Conservation (phyloP, 2,888 invertebrate species). For the Ditula angustiorana region DNA sequence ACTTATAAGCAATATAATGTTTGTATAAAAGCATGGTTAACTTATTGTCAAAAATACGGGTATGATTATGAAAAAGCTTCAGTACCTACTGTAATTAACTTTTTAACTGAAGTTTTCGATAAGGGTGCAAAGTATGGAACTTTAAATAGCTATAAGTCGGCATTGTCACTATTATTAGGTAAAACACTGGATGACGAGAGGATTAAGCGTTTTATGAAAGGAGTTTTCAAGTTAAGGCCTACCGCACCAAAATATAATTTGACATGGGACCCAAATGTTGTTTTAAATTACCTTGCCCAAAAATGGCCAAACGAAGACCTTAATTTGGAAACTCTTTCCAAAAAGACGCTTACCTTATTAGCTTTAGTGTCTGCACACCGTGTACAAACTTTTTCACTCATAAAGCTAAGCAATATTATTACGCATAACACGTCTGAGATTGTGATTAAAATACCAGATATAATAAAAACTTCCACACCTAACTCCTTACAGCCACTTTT, state of each 20-base stretch:
- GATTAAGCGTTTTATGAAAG: no score
- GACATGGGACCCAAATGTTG: slow-evolving; percentile 20
- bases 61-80: slow-evolving; percentile 10
- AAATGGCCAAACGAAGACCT: slow-evolving; percentile 8
- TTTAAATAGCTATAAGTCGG: no score
- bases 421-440: neutral
- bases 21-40: slow-evolving; percentile 25
- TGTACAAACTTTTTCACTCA: slow-evolving; percentile 7
- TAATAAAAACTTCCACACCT: slow-evolving; percentile 38
- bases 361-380: slow-evolving; percentile 14
- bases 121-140: slow-evolving; percentile 22
- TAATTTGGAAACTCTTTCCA: slow-evolving; percentile 21
- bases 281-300: slow-evolving; percentile 12
- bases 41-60: no score
- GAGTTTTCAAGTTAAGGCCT: slow-evolving; percentile 24
- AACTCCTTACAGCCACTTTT: no score
- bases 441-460: slow-evolving; percentile 29
- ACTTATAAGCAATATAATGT: no score
- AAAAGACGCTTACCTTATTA: slow-evolving; percentile 18
- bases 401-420: slow-evolving; percentile 18
- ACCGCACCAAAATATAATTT: slow-evolving; percentile 21
- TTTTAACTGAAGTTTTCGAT: slow-evolving; percentile 19
- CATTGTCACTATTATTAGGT: no score
- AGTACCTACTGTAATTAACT: slow-evolving; percentile 14
- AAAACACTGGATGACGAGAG: no score